Conservation (phyloP, 2,888 invertebrate genomes). For the Dryocosmus kuriphilus region DNA sequence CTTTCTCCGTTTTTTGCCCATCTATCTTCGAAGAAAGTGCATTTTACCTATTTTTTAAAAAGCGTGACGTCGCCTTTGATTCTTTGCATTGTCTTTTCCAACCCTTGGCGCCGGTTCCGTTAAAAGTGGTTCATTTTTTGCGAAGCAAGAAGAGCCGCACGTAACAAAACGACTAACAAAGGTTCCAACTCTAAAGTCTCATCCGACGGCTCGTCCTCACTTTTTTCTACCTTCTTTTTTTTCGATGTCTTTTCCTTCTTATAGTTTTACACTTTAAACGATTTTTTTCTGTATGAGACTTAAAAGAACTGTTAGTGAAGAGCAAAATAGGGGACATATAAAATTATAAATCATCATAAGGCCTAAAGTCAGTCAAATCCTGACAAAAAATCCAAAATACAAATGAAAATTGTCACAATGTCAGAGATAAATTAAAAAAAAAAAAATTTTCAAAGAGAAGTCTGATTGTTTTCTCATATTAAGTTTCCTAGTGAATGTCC, state of each 20-base stretch:
- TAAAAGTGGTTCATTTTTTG: slow-evolving; percentile 6
- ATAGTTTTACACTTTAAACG: not conserved
- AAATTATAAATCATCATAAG: too few species aligned
- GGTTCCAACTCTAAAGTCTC: not conserved
- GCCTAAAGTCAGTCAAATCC: not conserved
- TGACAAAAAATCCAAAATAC: too few species aligned
- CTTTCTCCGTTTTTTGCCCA: not conserved
- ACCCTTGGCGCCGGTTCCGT: not conserved
- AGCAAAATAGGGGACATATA: not conserved
- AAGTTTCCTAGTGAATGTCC: not conserved
- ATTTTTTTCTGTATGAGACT: not conserved
- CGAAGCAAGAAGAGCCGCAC: not conserved
- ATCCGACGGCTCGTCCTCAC: not conserved
- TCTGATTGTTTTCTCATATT: not conserved
- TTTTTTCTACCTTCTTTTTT: not conserved
- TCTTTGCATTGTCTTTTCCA: not conserved
- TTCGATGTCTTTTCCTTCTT: not conserved
- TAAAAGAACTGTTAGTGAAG: not conserved
- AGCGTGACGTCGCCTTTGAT: not conserved
- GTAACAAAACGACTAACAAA: not conserved
- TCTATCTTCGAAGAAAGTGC: not conserved
- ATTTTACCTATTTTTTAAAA: not conserved
- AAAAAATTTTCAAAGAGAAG: not conserved
- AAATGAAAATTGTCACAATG: not conserved
- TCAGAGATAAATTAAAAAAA: not conserved